A percentile compares a stretch with the other conserved stretches of the same genome.
These are phyloP conservation scores for Neodiprion lecontei DNA, from an alignment of 1,140 invertebrate species.

Conservation along the genomic window DNA sequence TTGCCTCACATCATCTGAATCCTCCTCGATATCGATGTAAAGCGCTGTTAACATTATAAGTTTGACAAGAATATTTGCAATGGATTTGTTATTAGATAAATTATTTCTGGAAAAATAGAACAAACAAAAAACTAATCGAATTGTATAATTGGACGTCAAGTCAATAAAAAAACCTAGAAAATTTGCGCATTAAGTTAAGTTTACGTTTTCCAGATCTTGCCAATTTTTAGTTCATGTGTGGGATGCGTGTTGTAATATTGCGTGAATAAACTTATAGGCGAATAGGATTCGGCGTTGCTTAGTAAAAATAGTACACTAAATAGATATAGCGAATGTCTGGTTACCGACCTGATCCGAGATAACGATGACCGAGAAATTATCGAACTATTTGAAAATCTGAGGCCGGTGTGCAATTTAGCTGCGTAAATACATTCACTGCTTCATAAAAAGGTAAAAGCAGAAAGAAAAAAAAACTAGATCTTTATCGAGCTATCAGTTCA, in stretches of 20 bases:
- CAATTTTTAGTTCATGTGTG: too few species aligned
- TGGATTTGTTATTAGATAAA: conserved; percentile 4
- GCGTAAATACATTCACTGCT: conserved; percentile 4
- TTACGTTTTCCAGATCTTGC: conserved; percentile 36
- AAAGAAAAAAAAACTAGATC: conserved; percentile 21
- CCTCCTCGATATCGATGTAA: conserved; percentile 67
- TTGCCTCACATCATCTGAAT: conserved; percentile 50
- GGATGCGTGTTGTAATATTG: too few species aligned
- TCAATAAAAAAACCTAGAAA: conserved; percentile 29
- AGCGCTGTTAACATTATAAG: conserved; percentile 57
- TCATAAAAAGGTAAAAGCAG: conserved; percentile 12
- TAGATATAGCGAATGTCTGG: too few species aligned
- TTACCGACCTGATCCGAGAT: too few species aligned
- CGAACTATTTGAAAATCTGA: neutral
- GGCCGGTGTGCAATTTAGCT: conserved; percentile 6
- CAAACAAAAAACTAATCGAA: neutral
- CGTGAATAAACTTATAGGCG: too few species aligned
- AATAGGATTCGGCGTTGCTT: too few species aligned
- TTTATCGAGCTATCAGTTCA: conserved; percentile 19
- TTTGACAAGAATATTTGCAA: conserved; percentile 4
- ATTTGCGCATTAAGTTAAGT: conserved; percentile 33
- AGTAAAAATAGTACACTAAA: too few species aligned
- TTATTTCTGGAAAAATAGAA: conserved; percentile 16
- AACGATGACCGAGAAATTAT: neutral
- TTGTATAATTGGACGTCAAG: too few species aligned